These are phyloP conservation scores for Eristalinus aeneus DNA, from an alignment of 2,888 invertebrate species.

Conservation along the genomic window DNA sequence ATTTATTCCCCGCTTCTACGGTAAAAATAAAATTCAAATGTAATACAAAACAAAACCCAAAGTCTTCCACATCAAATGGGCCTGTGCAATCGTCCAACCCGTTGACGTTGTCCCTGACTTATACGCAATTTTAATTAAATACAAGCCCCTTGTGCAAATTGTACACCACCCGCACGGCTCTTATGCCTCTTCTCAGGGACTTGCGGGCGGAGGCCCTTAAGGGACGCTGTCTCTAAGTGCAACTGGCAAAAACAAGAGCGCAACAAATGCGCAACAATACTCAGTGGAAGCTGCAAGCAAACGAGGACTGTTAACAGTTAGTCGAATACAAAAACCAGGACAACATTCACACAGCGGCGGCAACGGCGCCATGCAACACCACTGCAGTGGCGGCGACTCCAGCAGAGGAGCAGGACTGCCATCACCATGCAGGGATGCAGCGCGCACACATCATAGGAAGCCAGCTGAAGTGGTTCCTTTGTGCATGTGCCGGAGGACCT, in stretches of 20 bases:
- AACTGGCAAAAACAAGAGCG: conserved; percentile 26
- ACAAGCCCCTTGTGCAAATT: background rate
- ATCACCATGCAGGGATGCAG: background rate
- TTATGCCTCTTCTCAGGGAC: background rate
- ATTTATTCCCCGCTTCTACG: no score
- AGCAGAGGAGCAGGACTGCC: conserved; percentile 3
- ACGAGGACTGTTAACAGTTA: conserved; percentile 58
- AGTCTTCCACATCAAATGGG: no score
- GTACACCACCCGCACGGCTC: background rate
- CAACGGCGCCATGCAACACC: background rate
- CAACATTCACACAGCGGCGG: background rate
- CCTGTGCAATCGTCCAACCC: background rate
- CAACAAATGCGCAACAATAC: conserved; percentile 63
- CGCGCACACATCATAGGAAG: conserved; percentile 18
- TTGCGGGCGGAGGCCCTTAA: background rate
- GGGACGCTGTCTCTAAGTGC: background rate
- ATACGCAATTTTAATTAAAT: background rate
- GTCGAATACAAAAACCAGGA: conserved; percentile 58
- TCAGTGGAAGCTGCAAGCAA: conserved; percentile 20
- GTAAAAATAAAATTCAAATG: no score
- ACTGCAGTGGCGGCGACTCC: conserved; percentile 3
- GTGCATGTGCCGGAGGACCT: conserved; percentile 40
- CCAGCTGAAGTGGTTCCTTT: conserved; percentile 57
- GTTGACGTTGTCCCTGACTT: background rate
- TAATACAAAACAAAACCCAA: no score